phyloP scores from a whole-genome alignment of 2,888 invertebrate species.

The Coenonympha glycerion region DNA sequence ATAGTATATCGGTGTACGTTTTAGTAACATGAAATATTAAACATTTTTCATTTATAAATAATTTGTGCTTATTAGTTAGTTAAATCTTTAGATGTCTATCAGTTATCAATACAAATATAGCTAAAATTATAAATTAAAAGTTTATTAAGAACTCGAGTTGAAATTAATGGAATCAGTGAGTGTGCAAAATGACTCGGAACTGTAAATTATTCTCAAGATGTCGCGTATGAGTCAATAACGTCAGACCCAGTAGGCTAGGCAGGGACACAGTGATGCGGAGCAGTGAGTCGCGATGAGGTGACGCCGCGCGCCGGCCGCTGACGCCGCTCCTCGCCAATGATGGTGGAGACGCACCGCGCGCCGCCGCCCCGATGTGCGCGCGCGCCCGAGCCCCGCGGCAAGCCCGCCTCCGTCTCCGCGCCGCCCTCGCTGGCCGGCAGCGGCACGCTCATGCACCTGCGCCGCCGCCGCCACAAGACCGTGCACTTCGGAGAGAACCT shows the following conservation, averaged over 20 bases:
- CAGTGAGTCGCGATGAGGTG: conserved; percentile 61
- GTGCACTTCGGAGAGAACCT: conserved; percentile 87
- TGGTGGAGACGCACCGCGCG: conserved; percentile 73
- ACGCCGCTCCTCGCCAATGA: conserved; percentile 72
- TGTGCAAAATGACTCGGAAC: conserved; percentile 32
- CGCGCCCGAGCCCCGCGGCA: conserved; percentile 60
- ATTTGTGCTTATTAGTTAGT: background rate
- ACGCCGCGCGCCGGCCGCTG: conserved; percentile 68
- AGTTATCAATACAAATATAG: background rate
- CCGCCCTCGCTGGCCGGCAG: conserved; percentile 73
- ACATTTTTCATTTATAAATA: background rate
- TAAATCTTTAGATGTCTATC: background rate
- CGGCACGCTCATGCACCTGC: conserved; percentile 75
- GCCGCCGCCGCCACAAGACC: conserved; percentile 84
- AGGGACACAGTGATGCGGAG: conserved; percentile 33
- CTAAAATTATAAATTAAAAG: background rate
- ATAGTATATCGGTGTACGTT: background rate
- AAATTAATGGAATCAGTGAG: conserved; percentile 24
- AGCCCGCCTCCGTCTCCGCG: conserved; percentile 75
- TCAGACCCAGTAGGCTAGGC: conserved; percentile 33
- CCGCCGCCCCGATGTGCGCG: conserved; percentile 68
- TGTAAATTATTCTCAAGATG: conserved; percentile 31
- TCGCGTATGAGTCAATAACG: conserved; percentile 35
- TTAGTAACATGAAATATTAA: background rate
- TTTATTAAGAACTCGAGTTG: background rate